Evolutionary conservation across 2,888 invertebrate species (phyloP).

Genomic region (Euspilapteryx auroguttella): DNA sequence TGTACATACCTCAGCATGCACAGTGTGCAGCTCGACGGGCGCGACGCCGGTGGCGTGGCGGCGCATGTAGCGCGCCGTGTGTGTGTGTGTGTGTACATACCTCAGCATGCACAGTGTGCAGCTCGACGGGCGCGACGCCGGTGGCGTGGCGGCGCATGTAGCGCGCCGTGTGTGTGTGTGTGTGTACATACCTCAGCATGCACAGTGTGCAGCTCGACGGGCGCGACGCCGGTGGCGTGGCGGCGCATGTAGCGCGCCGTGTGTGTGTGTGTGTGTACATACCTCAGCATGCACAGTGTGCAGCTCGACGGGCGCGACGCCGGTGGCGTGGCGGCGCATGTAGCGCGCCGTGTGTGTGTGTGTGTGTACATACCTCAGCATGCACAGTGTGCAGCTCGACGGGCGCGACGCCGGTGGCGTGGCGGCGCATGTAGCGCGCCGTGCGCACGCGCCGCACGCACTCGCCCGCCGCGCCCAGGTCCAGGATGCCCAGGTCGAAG

Average conservation of each 20-base stretch:
- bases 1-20: too few relatives aligned
- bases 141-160: too few relatives aligned
- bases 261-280: neutral
- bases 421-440: conserved; percentile 81
- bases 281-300: neutral
- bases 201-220: neutral
- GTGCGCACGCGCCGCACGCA: conserved; percentile 82
- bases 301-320: neutral
- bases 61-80: too few relatives aligned
- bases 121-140: too few relatives aligned
- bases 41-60: too few relatives aligned
- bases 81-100: too few relatives aligned
- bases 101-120: too few relatives aligned
- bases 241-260: too few relatives aligned
- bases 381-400: conserved; percentile 92
- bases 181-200: too few relatives aligned
- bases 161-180: too few relatives aligned
- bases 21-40: too few relatives aligned
- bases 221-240: neutral
- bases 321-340: neutral
- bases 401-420: conserved; percentile 89
- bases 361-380: conserved; percentile 68
- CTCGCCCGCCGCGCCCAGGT: conserved; percentile 92
- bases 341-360: conserved; percentile 61
- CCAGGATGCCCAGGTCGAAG: conserved; percentile 85